Evolutionary conservation across 1,140 invertebrate genomes (phyloP).

Genomic region (Meloidogyne floridensis): DNA sequence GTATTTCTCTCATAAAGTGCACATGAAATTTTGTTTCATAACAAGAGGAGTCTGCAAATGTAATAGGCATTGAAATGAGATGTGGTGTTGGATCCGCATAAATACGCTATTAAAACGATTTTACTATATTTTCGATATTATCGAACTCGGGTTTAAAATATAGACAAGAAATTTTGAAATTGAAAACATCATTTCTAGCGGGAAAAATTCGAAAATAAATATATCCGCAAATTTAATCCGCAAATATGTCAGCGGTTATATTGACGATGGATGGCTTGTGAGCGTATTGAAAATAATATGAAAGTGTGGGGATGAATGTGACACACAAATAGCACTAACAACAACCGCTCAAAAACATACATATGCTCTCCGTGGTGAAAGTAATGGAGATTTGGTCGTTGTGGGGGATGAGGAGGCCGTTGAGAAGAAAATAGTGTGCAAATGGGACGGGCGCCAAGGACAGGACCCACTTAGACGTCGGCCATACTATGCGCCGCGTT

Average conservation of each 20-base stretch:
- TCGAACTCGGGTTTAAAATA: background rate
- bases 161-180: background rate
- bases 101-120: too few species aligned
- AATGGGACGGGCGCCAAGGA: too few species aligned
- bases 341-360: background rate
- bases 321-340: background rate
- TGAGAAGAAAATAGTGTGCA: too few species aligned
- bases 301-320: background rate
- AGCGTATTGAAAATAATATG: background rate
- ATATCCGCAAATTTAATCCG: background rate
- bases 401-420: background rate
- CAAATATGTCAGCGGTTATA: background rate
- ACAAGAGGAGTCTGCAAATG: too few species aligned
- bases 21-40: too few species aligned
- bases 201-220: background rate
- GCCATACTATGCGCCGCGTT: too few species aligned
- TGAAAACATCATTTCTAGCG: background rate
- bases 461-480: too few species aligned
- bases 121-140: too few species aligned
- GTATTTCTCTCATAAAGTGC: too few species aligned
- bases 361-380: background rate
- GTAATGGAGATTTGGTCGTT: background rate
- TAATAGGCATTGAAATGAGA: too few species aligned
- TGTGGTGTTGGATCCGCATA: too few species aligned
- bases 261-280: background rate